Evolutionary conservation across 2,113 vertebrate species (phyloP), one percentile per base, ranked within the genome.

Genomic region (Pelobates fuscus): DNA sequence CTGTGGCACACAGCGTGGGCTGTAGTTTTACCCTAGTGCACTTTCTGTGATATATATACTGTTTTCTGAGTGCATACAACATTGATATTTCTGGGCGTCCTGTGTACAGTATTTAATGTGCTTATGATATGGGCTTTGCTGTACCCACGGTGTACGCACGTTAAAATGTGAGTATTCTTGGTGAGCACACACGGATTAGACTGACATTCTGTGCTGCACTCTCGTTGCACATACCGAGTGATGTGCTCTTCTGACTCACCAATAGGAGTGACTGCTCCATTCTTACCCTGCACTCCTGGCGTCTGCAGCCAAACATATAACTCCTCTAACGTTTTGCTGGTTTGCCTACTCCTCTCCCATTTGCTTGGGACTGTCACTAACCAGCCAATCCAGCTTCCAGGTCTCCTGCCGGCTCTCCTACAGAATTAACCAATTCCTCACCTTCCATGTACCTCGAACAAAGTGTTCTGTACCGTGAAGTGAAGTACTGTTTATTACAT

Each of bases 381-480:
- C 17, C 25, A 73, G 67, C 90, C 89, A 89, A 90, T 90, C 73
- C 64, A 82, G 68, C 78, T 72, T 65, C 75, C 81, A 30, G 67
- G 63, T 20, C 72, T 67, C 41, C 43, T 52, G 37, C 55, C 54
- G 64, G 72, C 54, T 59, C 26, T 20, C 49, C 8, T 6, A 24
- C 52, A 66, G 49, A 11, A 24, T 76, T 76, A 76, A 76, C 72
- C 57, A 23, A 8, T 67, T 49, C 32, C 37, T 74, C 68, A 65
- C 75, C 58, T 44, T 8, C 55, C 26, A 5, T 26, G 12, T 17
- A 8, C 61, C 10, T 27, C 30, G 5, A 29, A n/a, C 12, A 3
- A 26, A 8, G 7, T 14, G 4, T 15, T 26, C 20, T 10, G 18
- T 3, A 17, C 25, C 27, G 1, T 49, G 44, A 10, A 10, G 10